phyloP scores from a whole-genome alignment of 2,797 vertebrate species.

The Phoeniculus purpureus region DNA sequence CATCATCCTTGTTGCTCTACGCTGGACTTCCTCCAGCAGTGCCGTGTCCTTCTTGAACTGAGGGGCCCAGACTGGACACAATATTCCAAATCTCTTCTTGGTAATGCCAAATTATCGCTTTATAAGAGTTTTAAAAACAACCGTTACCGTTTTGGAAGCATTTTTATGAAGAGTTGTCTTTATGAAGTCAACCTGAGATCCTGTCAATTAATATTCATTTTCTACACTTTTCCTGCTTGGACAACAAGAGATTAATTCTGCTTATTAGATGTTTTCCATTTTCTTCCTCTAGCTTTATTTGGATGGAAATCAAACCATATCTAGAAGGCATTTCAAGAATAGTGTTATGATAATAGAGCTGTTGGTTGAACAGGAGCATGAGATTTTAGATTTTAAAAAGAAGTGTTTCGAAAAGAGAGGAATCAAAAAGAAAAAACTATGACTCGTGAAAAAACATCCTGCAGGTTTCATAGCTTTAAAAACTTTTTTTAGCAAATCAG shows the following conservation, averaged over 20 bases:
- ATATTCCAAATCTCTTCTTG: background rate
- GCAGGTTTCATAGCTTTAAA: background rate
- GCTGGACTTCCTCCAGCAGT: too few relatives aligned
- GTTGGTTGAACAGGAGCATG: background rate
- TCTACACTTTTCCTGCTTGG: background rate
- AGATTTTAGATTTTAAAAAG: background rate
- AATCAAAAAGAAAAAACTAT: background rate
- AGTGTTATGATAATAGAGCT: background rate
- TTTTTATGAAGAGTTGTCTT: background rate
- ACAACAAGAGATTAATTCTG: background rate
- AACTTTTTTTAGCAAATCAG: background rate
- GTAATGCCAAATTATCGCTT: background rate
- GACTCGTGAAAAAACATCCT: background rate
- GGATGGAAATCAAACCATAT: background rate
- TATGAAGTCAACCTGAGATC: background rate
- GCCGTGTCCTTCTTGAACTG: too few relatives aligned
- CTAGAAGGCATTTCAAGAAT: background rate
- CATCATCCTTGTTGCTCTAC: too few relatives aligned
- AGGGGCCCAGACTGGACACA: too few relatives aligned
- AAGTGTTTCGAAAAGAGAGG: background rate
- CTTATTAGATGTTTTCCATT: background rate
- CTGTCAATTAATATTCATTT: background rate
- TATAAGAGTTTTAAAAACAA: background rate
- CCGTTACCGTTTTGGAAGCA: background rate
- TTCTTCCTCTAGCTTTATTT: background rate